Base-by-base conservation (phyloP, 2,113 vertebrate genomes). In the Scophthalmus maximus region DNA sequence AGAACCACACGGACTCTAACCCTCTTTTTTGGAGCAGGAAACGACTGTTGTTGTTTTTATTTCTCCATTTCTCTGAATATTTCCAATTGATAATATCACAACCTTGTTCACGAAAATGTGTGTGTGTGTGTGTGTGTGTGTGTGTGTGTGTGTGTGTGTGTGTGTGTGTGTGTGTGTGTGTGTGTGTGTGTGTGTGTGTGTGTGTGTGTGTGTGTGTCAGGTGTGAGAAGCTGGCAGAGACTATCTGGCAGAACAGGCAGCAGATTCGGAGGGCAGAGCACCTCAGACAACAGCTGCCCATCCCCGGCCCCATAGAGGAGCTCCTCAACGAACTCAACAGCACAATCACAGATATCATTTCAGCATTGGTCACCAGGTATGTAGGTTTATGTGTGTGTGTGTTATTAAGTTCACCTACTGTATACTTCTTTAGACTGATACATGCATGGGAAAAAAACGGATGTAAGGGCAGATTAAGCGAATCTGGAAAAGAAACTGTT, bases 231-330 rank as follows among this genome's bases (percentile, higher is more conserved):
- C 83, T 98, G 83, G 96, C 97, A 0, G 97, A 99, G 92, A 96
- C 96, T 26, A 98, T 98, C 86, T 98, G 97, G 95, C 97, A 98
- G 92, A 98, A 98, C 91, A 94, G 97, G 72, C 97, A 99, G 92
- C 97, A 98, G 94, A 98, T 98, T 78, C 93, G 97, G 42, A 93
- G 96, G 36, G 96, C 96, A 0, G 97, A 98, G 92, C 97, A 99
- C 81, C 92, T 98, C 32, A 94, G 96, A 79, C 97, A 98, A 80
- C 97, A 98, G 92, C 93, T 98, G 82, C 97, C 97, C 0, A 98
- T 98, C 89, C 95, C 96, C 0, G 97, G 97, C 7, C 96, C 96
- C 0, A 96, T 97, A 57, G 96, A 97, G 82, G 95, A 97, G 86
- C 95, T 98, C 76, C 95, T 98, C 62, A 96, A 94, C 0, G 96